Conservation (phyloP, 1,140 invertebrate genomes). For the Dufourea novaeangliae region DNA sequence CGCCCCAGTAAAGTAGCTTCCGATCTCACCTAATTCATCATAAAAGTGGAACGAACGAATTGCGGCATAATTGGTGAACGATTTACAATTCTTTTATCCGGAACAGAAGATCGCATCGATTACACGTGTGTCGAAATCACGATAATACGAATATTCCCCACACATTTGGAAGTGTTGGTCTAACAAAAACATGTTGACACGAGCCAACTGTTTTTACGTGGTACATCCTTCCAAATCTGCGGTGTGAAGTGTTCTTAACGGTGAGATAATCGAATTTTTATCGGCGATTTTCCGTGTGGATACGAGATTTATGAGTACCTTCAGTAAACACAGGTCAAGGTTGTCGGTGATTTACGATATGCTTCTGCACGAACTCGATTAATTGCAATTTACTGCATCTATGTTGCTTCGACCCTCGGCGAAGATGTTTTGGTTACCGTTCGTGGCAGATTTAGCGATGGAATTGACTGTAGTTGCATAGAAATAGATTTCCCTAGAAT, state of each 20-base stretch:
- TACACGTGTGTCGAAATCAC: too few species aligned
- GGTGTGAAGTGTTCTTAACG: neutral
- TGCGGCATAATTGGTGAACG: neutral
- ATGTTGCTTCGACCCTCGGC: neutral
- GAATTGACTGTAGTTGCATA: neutral
- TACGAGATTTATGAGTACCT: neutral
- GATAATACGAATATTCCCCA: neutral
- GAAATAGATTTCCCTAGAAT: neutral
- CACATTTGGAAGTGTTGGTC: neutral
- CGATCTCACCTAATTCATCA: neutral
- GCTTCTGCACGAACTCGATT: neutral
- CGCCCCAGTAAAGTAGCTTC: neutral
- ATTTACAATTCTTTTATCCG: neutral
- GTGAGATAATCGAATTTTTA: constrained; percentile 20
- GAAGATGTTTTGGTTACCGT: neutral
- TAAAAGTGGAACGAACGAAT: too few species aligned
- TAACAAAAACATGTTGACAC: neutral
- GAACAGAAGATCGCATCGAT: neutral
- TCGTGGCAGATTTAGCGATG: neutral
- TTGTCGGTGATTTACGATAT: neutral
- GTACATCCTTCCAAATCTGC: neutral
- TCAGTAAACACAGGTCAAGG: neutral
- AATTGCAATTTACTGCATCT: neutral
- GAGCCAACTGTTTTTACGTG: constrained; percentile 8
- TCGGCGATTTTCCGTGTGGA: neutral